Evolutionary conservation across 2,113 vertebrate species (phyloP), one percentile per base, ranked within the genome.

Genomic region (Oxygymnocypris stewartii): DNA sequence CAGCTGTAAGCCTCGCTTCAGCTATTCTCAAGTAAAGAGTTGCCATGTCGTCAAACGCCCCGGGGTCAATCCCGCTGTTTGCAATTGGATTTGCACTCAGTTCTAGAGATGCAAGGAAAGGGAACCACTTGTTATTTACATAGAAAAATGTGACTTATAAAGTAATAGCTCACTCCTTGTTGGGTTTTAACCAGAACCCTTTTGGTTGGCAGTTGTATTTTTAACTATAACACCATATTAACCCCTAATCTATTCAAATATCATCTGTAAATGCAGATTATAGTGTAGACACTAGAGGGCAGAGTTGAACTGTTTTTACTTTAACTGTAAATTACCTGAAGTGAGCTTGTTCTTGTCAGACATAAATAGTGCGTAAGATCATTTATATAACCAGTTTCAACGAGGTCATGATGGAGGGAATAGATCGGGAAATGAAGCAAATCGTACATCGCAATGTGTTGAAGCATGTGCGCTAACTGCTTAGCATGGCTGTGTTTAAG

Each of bases 61-160:
- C 97, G 47, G 96, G 92, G 86, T 97, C 96, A 84, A 99, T 98
- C 28, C 97, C 98, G 5, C 92, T 95, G 79, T 97, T 98, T 78
- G 96, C 90, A 59, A 99, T 93, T 88, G 97, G 98, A 89, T 99
- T 99, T 89, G 97, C 97, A n/a, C 97, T 97, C 94, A 99, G 96
- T 94, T 99, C 98, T 99, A 94, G 89, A 89, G 76, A 51, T 23
- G 12, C 4, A 28, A 61, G 84, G 63, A 83, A 89, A 35, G 42
- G 4, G 2, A 28, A 81, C 28, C 6, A 31, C 18, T 54, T 78
- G 25, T 18, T 0, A 71, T 37, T 37, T 71, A 71, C 28, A 78
- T 31, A 31, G 16, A 23, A 16, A 18, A n/a, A 25, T 14, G 12
- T 75, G 40, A 75, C 5, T 2, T 10, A 75, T 3, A 75, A 6